Evolutionary conservation across 2,113 vertebrate species (phyloP).

Genomic region (Chaetodon trifascialis): DNA sequence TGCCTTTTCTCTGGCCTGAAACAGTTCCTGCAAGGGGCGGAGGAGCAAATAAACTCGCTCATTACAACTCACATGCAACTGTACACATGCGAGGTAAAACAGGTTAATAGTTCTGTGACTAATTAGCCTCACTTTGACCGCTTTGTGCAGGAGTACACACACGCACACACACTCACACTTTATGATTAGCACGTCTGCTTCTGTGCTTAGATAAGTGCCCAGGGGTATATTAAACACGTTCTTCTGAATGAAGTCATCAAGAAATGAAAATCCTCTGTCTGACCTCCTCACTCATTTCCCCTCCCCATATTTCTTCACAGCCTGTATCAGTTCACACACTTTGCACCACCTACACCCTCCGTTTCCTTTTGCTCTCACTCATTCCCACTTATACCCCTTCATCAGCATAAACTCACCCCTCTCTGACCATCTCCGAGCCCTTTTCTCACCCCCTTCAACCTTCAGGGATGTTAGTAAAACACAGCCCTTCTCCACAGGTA

Average conservation of each 20-base stretch:
- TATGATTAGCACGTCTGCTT: constrained; percentile 62
- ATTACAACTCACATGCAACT: constrained; percentile 31
- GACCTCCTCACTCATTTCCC: constrained; percentile 41
- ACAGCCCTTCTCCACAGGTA: constrained; percentile 23
- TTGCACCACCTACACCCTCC: constrained; percentile 10
- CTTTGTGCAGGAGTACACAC: constrained; percentile 20
- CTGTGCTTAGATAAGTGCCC: constrained; percentile 49
- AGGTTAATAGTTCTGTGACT: constrained; percentile 36
- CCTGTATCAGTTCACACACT: constrained; percentile 7
- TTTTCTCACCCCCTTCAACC: constrained; percentile 1
- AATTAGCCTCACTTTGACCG: constrained; percentile 48
- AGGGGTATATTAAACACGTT: constrained; percentile 47
- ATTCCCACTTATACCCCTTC: constrained; percentile 13
- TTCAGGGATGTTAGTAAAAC: constrained; percentile 46
- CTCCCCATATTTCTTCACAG: constrained; percentile 37
- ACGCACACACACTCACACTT: constrained; percentile 31
- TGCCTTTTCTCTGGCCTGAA: constrained; percentile 29
- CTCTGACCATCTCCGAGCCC: background rate
- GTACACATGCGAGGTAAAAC: constrained; percentile 40
- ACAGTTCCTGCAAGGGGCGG: constrained; percentile 2
- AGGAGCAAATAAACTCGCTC: background rate
- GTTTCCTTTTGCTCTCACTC: constrained; percentile 25
- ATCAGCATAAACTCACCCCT: constrained; percentile 30
- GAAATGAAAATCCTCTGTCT: constrained; percentile 47
- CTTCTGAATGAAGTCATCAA: constrained; percentile 67